These are phyloP conservation scores for Thaumatotibia leucotreta DNA, from an alignment of 1,140 invertebrate genomes.

Conservation along the genomic window DNA sequence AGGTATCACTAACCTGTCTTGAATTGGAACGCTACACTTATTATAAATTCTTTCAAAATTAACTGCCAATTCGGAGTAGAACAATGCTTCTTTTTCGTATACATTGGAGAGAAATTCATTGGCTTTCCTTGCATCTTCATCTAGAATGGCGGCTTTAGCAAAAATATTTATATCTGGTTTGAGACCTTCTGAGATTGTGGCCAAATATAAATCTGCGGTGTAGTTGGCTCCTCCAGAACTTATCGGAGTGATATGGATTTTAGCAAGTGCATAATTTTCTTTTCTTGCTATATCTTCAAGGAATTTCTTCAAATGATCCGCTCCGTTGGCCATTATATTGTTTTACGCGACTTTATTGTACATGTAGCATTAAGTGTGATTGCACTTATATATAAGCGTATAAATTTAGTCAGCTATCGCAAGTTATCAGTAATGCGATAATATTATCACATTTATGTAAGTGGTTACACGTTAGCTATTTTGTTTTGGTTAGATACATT, in stretches of 20 bases:
- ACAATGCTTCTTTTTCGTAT: constrained; percentile 18
- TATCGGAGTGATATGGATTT: constrained; percentile 8
- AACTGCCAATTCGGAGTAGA: constrained; percentile 15
- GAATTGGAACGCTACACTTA: background rate
- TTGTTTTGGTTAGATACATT: too few species aligned
- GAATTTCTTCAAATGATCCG: background rate
- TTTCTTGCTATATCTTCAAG: background rate
- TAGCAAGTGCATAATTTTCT: background rate
- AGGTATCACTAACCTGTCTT: constrained; percentile 16
- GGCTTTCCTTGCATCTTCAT: constrained; percentile 12
- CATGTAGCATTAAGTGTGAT: too few species aligned
- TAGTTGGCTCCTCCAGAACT: constrained; percentile 28
- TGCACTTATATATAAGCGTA: too few species aligned
- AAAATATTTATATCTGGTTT: constrained; percentile 21
- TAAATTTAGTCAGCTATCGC: too few species aligned
- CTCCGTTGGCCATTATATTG: background rate
- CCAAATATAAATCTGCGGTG: constrained; percentile 20
- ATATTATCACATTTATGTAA: too few species aligned
- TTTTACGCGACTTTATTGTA: too few species aligned
- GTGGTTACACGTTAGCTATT: too few species aligned
- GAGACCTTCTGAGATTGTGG: background rate
- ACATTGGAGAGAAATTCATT: background rate
- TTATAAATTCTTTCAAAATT: background rate
- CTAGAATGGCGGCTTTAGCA: constrained; percentile 22
- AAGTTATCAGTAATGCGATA: too few species aligned